phyloP scores from a whole-genome alignment of 2,888 invertebrate genomes.

The Junonia oenone region DNA sequence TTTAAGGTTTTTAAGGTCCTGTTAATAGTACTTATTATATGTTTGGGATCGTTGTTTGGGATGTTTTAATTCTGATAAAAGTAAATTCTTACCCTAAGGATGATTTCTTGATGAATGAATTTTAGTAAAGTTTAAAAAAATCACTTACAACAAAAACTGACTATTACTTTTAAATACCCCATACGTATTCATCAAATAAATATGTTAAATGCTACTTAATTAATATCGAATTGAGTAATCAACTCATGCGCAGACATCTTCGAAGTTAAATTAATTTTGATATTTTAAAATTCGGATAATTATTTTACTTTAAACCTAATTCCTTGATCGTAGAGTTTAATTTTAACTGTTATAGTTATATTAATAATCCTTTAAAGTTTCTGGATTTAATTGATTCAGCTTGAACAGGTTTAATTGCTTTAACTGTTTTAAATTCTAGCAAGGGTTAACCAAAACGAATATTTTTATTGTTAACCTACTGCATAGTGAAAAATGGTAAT shows the following conservation, averaged over 20 bases:
- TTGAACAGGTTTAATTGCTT: constrained; percentile 35
- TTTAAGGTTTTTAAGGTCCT: no score
- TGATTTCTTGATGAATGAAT: no score
- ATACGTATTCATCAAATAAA: neutral
- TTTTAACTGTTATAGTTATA: neutral
- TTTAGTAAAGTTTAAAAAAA: no score
- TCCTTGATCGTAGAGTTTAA: neutral
- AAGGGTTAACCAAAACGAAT: neutral
- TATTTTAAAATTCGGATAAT: constrained; percentile 8
- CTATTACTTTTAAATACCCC: no score
- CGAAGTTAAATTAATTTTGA: constrained; percentile 4
- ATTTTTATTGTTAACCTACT: neutral
- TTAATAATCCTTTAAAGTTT: neutral
- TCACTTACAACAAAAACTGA: neutral
- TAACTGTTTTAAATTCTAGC: neutral
- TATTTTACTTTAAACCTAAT: neutral
- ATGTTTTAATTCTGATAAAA: no score
- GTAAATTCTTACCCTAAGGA: no score
- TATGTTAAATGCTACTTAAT: constrained; percentile 7
- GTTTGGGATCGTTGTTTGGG: no score
- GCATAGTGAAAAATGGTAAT: neutral
- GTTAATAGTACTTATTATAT: no score
- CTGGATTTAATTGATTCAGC: constrained; percentile 38
- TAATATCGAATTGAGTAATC: constrained; percentile 19
- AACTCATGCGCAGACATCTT: constrained; percentile 15